Conservation (phyloP, 30 jellyfish, hydroid and myxozoan genomes). For the Sanderia malayensis region DNA sequence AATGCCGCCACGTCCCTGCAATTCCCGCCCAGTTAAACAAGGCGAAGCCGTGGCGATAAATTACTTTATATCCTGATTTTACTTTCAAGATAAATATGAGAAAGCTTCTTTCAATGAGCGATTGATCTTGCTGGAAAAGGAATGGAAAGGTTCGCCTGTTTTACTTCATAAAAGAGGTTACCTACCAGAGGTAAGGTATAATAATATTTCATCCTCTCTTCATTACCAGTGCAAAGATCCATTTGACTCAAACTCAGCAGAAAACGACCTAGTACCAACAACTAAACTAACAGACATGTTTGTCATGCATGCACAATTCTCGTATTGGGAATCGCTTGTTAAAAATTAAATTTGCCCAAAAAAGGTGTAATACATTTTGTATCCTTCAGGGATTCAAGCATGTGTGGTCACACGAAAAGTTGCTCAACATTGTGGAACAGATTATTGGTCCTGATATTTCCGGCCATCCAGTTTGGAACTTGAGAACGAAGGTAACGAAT, state of each 20-base stretch:
- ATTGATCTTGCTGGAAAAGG: constrained; percentile 30
- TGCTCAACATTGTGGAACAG: constrained; percentile 57
- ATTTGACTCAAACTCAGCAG: too few species aligned
- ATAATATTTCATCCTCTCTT: too few species aligned
- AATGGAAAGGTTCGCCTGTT: constrained; percentile 45
- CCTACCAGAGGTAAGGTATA: constrained; percentile 41
- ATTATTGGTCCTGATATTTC: constrained; percentile 58
- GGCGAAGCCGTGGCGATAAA: too few species aligned
- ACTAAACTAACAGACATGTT: too few species aligned
- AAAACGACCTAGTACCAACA: too few species aligned
- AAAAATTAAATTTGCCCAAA: too few species aligned
- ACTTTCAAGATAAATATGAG: constrained; percentile 41
- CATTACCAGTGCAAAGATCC: too few species aligned
- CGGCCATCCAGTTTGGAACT: constrained; percentile 68
- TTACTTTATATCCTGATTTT: neutral
- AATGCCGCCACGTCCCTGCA: too few species aligned
- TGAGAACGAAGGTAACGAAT: constrained; percentile 43
- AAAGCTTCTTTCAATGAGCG: constrained; percentile 32
- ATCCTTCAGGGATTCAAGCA: constrained; percentile 24
- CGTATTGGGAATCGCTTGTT: too few species aligned
- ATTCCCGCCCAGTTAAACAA: too few species aligned
- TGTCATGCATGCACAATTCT: too few species aligned
- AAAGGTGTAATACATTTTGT: too few species aligned
- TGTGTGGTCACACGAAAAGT: constrained; percentile 52
- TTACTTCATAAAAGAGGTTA: constrained; percentile 22